Base-by-base conservation (phyloP, 2,797 vertebrate genomes). In the Sebastes hopkinsi region DNA sequence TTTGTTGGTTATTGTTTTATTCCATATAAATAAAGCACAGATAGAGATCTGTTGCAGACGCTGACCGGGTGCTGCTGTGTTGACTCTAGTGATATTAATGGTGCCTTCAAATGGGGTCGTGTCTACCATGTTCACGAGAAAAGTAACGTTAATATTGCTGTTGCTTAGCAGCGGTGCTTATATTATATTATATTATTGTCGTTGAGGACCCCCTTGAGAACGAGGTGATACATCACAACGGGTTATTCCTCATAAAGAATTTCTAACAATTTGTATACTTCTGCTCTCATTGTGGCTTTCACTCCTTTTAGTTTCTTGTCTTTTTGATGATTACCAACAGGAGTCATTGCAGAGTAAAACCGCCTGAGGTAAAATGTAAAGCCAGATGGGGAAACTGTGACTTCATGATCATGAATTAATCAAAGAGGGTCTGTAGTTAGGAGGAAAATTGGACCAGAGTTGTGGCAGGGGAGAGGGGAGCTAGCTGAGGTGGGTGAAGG, bases 311-410 rank as follows among this genome's bases (percentile, higher is more conserved):
- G 1, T 9, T 55, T 46, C 42, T 22, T 6, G 23, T 54, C 13
- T 52, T 29, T 38, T 52, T 1, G 8, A 54, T 46, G 23, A 18
- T 52, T 32, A 25, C 23, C 59, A 61, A 11, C 4, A 58, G 55
- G 60, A 66, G 5, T 62, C 50, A 4, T 0, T 29, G 29, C 30
- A 5, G 55, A 61, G 68, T 29, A 14, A 42, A 30, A 58, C 20
- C 1, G 23, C 58, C 20, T 8, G 54, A 74, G 55, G 75, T 70
- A 54, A 61, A 82, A 87, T 30, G 62, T 27, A 5, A 20, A 72
- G 77, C 82, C 72, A 75, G 68, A 84, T 30, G 59, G 64, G 84
- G 81, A 92, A 89, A 90, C 58, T 61, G 74, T 93, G 91, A 94
- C 86, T 85, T 92, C 83, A 91, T 65, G 79, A 55, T 66, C 56